These are phyloP conservation scores for Euphydryas editha DNA, from an alignment of 2,888 invertebrate species.

Conservation along the genomic window DNA sequence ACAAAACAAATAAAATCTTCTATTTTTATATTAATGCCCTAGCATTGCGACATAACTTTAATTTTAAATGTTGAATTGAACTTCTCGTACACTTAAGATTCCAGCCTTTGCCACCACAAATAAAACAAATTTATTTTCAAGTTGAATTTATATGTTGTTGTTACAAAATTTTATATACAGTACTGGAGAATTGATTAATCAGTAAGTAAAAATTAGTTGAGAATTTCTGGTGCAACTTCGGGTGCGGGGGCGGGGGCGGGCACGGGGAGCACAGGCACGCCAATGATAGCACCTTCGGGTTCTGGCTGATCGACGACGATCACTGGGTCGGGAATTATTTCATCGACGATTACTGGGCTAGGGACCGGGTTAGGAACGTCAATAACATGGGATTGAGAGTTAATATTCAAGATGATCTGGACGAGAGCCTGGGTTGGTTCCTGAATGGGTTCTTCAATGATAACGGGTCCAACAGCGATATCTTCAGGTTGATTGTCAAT, in stretches of 20 bases:
- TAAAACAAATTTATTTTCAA: no score
- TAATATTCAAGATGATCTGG: slow-evolving; percentile 31
- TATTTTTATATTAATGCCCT: no score
- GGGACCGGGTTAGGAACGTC: slow-evolving; percentile 2
- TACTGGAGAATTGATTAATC: no score
- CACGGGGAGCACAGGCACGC: background rate
- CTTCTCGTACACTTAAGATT: no score
- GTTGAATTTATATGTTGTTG: no score
- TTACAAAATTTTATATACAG: no score
- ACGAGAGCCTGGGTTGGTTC: slow-evolving; percentile 15
- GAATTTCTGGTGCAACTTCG: background rate
- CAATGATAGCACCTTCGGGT: background rate
- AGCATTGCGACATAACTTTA: no score
- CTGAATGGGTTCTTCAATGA: background rate
- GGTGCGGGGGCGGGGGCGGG: background rate
- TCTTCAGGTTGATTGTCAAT: slow-evolving; percentile 11
- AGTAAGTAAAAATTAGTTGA: slow-evolving; percentile 6
- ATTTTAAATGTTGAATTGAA: no score
- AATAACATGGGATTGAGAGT: slow-evolving; percentile 16
- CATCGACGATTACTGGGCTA: slow-evolving; percentile 17
- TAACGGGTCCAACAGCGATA: slow-evolving; percentile 35
- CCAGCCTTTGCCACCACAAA: no score
- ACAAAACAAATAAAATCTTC: no score
- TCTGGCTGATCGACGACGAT: slow-evolving; percentile 8
- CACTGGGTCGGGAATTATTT: slow-evolving; percentile 20